A percentile compares a stretch with the other conserved stretches of the same genome.
phyloP scores from a whole-genome alignment of 2,888 invertebrate species.

The Ischnus inquisitorius region DNA sequence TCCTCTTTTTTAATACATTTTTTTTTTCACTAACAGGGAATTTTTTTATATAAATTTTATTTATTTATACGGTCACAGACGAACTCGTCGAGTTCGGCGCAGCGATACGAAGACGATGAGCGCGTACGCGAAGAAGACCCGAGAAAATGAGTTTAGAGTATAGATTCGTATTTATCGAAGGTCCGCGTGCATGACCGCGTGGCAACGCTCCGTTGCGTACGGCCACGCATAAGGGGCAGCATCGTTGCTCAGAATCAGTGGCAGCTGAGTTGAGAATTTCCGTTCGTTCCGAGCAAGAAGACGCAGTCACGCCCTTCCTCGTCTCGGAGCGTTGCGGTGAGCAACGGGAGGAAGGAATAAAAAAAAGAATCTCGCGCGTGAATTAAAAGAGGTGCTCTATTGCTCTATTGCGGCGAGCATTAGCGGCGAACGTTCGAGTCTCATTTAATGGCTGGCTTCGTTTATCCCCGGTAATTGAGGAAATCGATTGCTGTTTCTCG shows the following conservation, averaged over 20 bases:
- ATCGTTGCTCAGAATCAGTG: constrained; percentile 46
- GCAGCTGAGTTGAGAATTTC: constrained; percentile 48
- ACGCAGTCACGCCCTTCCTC: constrained; percentile 72
- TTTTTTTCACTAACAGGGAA: too few species aligned
- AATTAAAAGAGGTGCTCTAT: constrained; percentile 24
- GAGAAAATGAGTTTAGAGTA: not conserved
- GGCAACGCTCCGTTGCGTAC: constrained; percentile 62
- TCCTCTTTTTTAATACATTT: not conserved
- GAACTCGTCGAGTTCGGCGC: not conserved
- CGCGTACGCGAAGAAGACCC: not conserved
- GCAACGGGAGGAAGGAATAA: constrained; percentile 9
- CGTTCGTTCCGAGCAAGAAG: constrained; percentile 45
- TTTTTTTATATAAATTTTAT: too few species aligned
- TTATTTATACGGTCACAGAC: not conserved
- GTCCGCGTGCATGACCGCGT: constrained; percentile 60
- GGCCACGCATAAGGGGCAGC: constrained; percentile 50
- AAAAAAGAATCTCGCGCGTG: constrained; percentile 32
- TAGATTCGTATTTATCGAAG: constrained; percentile 38
- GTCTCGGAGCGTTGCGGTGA: constrained; percentile 33
- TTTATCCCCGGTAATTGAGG: constrained; percentile 46
- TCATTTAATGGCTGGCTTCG: not conserved
- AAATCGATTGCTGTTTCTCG: constrained; percentile 39
- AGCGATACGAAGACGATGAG: not conserved
- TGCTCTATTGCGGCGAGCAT: constrained; percentile 10
- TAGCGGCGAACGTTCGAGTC: constrained; percentile 16